phyloP scores from a whole-genome alignment of 2,797 vertebrate genomes.

The Coracias cyanogaster region DNA sequence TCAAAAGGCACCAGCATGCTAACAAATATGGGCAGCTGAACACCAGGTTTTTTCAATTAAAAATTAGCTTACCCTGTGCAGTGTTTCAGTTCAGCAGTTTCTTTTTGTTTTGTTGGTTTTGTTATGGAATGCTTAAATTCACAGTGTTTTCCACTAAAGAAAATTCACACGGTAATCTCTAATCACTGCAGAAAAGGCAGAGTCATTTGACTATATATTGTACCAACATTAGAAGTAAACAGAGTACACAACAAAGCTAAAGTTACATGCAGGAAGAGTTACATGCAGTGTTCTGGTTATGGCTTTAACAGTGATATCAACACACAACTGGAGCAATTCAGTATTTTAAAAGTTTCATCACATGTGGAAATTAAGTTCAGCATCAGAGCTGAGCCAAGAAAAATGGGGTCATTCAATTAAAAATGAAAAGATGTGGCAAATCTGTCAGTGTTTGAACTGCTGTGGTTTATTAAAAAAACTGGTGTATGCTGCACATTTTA shows the following conservation, averaged over 20 bases:
- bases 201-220: not conserved
- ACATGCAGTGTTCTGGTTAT: not conserved
- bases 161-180: not conserved
- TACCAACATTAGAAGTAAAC: not conserved
- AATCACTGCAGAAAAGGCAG: not conserved
- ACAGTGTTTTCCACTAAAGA: not conserved
- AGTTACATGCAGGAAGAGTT: not conserved
- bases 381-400: not conserved
- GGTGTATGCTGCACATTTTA: not conserved
- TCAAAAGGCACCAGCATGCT: not conserved
- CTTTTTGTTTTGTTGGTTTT: slow-evolving; percentile 2
- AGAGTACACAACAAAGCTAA: not conserved
- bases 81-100: not conserved
- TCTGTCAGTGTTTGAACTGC: not conserved
- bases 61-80: not conserved
- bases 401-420: not conserved
- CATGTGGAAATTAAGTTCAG: not conserved
- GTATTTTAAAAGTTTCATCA: not conserved
- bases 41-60: not conserved
- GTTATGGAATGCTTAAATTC: not conserved
- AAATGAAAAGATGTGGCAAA: not conserved
- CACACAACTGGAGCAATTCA: not conserved
- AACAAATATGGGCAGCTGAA: not conserved
- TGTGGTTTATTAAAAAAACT: not conserved
- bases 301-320: not conserved